Evolutionary conservation across 23 tunicate genomes (phyloP).

Genomic region (Styela clava): DNA sequence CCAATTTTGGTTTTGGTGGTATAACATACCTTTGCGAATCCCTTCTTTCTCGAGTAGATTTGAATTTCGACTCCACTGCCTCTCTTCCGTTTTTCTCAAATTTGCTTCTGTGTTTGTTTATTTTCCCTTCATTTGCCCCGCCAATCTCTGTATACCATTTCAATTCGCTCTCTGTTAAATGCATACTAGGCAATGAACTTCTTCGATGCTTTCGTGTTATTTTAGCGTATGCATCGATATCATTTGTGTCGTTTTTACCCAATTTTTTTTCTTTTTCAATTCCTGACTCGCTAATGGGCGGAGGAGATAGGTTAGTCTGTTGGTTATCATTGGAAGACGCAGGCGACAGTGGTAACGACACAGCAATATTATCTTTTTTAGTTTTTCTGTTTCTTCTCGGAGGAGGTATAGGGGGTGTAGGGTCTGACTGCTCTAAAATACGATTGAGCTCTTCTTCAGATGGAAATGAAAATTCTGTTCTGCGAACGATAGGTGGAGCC

Average conservation of each 20-base stretch:
- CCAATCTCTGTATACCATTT: constrained; percentile 1
- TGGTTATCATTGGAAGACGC: neutral
- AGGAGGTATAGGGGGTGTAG: constrained; percentile 17
- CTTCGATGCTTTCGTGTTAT: neutral
- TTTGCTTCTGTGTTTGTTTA: neutral
- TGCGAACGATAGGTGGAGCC: neutral
- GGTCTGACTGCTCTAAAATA: neutral
- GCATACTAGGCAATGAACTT: constrained; percentile 9
- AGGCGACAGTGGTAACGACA: neutral
- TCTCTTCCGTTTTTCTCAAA: neutral
- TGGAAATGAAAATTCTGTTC: constrained; percentile 1
- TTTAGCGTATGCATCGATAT: neutral
- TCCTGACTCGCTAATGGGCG: neutral
- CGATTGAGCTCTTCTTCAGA: constrained; percentile 10
- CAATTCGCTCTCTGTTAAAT: constrained; percentile 29
- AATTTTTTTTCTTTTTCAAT: neutral
- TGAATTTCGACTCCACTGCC: neutral
- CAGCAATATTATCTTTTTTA: neutral
- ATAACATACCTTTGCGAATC: neutral
- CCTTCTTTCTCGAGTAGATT: neutral
- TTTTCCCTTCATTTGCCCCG: neutral
- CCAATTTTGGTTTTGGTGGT: neutral
- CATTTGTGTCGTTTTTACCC: neutral
- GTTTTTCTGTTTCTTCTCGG: neutral
- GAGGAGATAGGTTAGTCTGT: neutral